Conservation (phyloP, 2,797 vertebrate species). For the Cichlasoma orientale region DNA sequence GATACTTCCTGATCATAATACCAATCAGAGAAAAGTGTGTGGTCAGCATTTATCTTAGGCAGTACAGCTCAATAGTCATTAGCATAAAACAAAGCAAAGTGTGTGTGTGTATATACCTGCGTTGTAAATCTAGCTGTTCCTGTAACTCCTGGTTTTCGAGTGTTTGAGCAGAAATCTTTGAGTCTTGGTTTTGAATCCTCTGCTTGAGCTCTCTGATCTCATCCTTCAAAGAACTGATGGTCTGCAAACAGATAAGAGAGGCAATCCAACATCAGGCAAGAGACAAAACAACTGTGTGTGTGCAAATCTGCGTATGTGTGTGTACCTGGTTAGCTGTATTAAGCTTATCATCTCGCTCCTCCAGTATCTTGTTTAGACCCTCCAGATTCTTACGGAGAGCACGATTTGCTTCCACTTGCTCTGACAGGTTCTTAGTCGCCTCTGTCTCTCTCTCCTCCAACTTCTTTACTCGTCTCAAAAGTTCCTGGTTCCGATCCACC, state of each 20-base stretch:
- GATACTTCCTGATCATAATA: slow-evolving; percentile 83
- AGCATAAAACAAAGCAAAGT: not conserved
- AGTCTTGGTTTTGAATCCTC: slow-evolving; percentile 79
- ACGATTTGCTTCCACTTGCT: slow-evolving; percentile 84
- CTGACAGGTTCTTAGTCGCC: slow-evolving; percentile 78
- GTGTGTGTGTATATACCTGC: slow-evolving; percentile 75
- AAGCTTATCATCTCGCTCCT: slow-evolving; percentile 86
- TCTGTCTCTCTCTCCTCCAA: slow-evolving; percentile 86
- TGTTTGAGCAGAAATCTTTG: slow-evolving; percentile 60
- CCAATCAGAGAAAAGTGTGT: slow-evolving; percentile 12
- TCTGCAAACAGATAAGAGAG: slow-evolving; percentile 52
- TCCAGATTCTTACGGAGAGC: slow-evolving; percentile 84
- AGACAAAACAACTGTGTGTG: not conserved
- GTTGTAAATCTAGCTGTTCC: slow-evolving; percentile 87
- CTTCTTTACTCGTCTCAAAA: slow-evolving; percentile 84
- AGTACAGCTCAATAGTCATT: not conserved
- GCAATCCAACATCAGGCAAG: not conserved
- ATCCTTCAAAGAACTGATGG: slow-evolving; percentile 72
- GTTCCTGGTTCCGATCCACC: slow-evolving; percentile 89
- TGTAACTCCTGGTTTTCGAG: slow-evolving; percentile 80
- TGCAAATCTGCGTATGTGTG: not conserved
- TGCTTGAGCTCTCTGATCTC: slow-evolving; percentile 80
- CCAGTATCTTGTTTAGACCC: slow-evolving; percentile 82
- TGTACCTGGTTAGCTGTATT: slow-evolving; percentile 85
- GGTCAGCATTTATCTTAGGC: slow-evolving; percentile 7